Percentiles rank a stretch among this genome's conserved stretches.
Conservation (phyloP, 2,113 vertebrate genomes). For the Rissa tridactyla region DNA sequence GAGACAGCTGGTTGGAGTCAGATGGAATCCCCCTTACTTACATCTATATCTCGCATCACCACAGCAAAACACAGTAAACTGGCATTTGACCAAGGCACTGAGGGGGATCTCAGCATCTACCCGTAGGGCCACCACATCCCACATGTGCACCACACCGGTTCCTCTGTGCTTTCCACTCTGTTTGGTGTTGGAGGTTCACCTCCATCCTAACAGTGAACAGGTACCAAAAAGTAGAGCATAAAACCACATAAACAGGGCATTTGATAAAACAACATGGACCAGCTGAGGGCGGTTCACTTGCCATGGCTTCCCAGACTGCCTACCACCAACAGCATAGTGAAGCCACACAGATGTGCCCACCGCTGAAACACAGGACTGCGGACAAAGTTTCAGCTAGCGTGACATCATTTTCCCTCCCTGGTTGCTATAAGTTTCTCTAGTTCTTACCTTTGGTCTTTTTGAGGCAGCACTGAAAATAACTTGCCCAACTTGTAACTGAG, state of each 20-base stretch:
- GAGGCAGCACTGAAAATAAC: neutral
- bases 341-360: neutral
- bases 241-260: neutral
- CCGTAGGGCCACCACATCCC: neutral
- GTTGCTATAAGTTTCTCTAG: neutral
- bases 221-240: neutral
- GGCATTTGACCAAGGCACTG: neutral
- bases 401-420: neutral
- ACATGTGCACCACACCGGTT: neutral
- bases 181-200: neutral
- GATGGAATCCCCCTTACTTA: neutral
- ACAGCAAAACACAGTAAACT: neutral
- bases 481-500: neutral
- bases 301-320: neutral
- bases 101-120: neutral
- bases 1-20: neutral
- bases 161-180: neutral
- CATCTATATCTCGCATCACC: neutral
- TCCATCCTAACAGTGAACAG: neutral
- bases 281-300: neutral
- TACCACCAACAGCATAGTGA: neutral
- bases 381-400: neutral
- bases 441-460: neutral
- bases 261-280: neutral
- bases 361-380: neutral